Evolutionary conservation across 2,888 invertebrate genomes (phyloP).

Genomic region (Drosophila ezoana): DNA sequence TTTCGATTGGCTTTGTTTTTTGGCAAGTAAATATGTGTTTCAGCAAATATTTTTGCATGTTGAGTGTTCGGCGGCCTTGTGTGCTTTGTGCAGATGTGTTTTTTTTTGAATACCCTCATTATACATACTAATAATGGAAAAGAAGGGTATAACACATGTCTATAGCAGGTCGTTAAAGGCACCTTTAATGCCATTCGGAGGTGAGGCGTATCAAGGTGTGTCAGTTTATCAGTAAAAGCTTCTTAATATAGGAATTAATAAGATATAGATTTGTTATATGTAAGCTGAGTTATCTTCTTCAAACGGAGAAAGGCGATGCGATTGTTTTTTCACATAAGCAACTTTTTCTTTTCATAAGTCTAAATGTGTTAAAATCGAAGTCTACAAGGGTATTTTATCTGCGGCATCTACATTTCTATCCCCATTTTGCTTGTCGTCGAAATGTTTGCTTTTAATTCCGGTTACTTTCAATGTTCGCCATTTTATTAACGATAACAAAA

Average conservation of each 20-base stretch:
- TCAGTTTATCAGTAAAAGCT: too few relatives aligned
- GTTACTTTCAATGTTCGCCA: conserved; percentile 51
- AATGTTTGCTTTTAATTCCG: conserved; percentile 77
- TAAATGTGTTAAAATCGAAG: not conserved
- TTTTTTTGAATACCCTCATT: conserved; percentile 22
- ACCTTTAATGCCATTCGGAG: not conserved
- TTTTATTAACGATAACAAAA: conserved; percentile 61
- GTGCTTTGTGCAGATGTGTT: conserved; percentile 18
- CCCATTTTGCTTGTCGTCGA: conserved; percentile 35
- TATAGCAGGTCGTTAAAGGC: not conserved
- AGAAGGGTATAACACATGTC: not conserved
- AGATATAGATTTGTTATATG: too few relatives aligned
- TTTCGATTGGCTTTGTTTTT: conserved; percentile 65
- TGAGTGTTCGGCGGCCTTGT: conserved; percentile 50
- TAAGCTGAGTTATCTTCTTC: accelerated
- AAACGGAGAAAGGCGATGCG: too few relatives aligned
- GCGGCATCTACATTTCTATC: not conserved
- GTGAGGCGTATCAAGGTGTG: too few relatives aligned
- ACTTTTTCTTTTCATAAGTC: too few relatives aligned
- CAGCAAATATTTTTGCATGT: conserved; percentile 73
- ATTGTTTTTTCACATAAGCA: too few relatives aligned
- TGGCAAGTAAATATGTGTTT: conserved; percentile 74
- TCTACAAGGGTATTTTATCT: conserved; percentile 1
- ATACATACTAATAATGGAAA: too few relatives aligned
- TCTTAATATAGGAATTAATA: too few relatives aligned